Evolutionary conservation across 37 sponge, comb jelly and placozoan species (phyloP).

Genomic region (Spongia lamella): DNA sequence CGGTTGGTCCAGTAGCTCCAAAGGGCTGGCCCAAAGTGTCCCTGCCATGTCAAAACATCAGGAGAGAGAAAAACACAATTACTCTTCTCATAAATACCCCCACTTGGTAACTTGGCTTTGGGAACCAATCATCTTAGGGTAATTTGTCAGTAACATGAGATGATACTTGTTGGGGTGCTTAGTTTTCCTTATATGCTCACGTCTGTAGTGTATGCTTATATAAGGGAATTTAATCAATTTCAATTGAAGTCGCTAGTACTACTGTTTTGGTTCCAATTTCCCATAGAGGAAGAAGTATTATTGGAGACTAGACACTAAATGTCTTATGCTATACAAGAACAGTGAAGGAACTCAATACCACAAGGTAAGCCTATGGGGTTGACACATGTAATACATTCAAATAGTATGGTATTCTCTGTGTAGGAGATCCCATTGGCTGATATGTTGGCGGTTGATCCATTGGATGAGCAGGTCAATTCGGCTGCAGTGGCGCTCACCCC

Average conservation of each 20-base stretch:
- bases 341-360: slow-evolving; percentile 44
- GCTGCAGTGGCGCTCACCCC: slow-evolving; percentile 68
- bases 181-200: no score
- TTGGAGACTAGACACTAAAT: slow-evolving; percentile 84
- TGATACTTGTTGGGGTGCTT: no score
- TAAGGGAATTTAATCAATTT: background rate
- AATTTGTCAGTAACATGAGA: no score
- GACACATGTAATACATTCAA: background rate
- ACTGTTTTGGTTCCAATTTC: background rate
- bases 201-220: no score
- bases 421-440: slow-evolving; percentile 74
- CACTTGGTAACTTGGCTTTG: no score
- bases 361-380: slow-evolving; percentile 10
- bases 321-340: slow-evolving; percentile 66
- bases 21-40: no score
- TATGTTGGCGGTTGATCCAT: slow-evolving; percentile 79
- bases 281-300: slow-evolving; percentile 76
- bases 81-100: no score
- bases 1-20: no score
- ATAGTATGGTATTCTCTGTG: background rate
- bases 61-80: no score
- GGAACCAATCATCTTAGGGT: no score
- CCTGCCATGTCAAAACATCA: no score
- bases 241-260: background rate
- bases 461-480: slow-evolving; percentile 41